These are phyloP conservation scores for Chamaetylas fuelleborni DNA, from an alignment of 2,113 vertebrate species.

Conservation along the genomic window DNA sequence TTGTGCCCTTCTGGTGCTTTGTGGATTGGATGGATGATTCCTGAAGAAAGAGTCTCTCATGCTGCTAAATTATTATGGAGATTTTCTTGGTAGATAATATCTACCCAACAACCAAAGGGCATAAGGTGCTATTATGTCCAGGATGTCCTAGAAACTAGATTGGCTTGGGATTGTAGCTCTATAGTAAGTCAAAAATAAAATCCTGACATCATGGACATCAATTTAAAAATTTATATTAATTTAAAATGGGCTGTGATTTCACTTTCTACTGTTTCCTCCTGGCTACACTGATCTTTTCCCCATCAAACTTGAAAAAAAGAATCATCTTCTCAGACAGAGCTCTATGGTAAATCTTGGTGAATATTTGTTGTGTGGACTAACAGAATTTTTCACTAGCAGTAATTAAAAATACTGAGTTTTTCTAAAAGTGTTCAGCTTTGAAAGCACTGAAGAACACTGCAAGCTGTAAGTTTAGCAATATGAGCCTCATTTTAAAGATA, in stretches of 20 bases:
- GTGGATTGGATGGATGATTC: not conserved
- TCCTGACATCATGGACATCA: not conserved
- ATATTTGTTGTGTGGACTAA: not conserved
- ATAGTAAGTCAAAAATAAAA: not conserved
- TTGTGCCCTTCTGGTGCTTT: not conserved
- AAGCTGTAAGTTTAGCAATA: not conserved
- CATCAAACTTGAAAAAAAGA: not conserved
- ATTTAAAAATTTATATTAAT: not conserved
- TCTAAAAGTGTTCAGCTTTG: not conserved
- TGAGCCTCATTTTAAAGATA: not conserved
- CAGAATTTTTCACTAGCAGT: not conserved
- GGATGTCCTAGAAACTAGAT: not conserved
- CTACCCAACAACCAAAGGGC: not conserved
- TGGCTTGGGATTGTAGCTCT: not conserved
- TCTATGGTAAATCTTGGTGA: not conserved
- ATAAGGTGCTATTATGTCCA: not conserved
- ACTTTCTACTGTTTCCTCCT: not conserved
- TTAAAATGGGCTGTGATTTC: not conserved
- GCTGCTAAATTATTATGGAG: not conserved
- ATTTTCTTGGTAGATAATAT: not conserved
- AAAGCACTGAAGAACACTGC: not conserved
- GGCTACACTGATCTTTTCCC: not conserved
- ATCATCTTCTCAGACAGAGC: not conserved
- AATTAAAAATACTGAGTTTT: not conserved
- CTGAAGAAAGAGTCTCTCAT: not conserved